Evolutionary conservation across 2,113 vertebrate genomes (phyloP).

Genomic region (Lasiurus borealis): DNA sequence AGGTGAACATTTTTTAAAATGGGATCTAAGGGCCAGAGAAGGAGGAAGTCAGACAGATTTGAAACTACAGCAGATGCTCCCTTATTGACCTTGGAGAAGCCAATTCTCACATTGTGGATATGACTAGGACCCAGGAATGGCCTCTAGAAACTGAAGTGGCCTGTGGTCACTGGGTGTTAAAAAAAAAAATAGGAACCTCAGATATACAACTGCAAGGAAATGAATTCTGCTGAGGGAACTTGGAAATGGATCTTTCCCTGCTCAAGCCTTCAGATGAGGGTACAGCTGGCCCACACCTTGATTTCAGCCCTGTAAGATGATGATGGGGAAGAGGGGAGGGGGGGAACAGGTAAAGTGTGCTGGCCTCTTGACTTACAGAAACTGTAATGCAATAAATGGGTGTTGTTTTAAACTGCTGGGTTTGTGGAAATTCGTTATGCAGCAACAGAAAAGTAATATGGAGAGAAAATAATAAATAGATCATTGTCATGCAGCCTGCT

Average conservation of each 20-base stretch:
- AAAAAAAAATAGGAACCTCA: neutral
- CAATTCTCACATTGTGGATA: neutral
- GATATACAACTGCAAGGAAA: conserved; percentile 18
- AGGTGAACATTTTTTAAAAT: neutral
- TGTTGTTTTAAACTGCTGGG: neutral
- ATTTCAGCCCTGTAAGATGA: neutral
- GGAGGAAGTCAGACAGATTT: neutral
- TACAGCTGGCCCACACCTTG: neutral
- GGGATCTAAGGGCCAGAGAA: neutral
- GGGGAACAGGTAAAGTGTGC: neutral
- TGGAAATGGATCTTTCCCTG: neutral
- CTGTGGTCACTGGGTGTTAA: neutral
- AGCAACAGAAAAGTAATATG: neutral
- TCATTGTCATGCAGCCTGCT: neutral
- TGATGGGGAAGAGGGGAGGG: neutral
- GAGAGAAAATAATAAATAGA: neutral
- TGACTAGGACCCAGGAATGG: neutral
- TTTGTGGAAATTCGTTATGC: neutral
- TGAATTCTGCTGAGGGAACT: neutral
- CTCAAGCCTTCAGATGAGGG: neutral
- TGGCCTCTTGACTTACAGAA: neutral
- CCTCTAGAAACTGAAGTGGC: neutral
- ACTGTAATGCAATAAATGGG: neutral
- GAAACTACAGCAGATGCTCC: neutral
- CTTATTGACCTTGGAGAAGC: neutral